phyloP scores from a whole-genome alignment of 2,113 vertebrate species.

The Podarcis muralis region DNA sequence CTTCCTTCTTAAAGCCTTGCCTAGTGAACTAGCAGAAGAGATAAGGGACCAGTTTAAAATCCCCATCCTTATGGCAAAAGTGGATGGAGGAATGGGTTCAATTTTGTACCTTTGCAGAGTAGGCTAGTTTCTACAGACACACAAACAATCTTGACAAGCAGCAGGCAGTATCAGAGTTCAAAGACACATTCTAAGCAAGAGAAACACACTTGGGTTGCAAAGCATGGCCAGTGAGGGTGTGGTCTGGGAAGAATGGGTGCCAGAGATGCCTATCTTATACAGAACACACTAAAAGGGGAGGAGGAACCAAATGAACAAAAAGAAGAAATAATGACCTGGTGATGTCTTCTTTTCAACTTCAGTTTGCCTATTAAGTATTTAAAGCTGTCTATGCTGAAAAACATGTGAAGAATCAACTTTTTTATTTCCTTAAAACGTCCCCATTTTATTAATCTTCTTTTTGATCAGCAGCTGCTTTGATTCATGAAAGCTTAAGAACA shows the following conservation, averaged over 20 bases:
- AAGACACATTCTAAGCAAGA: too few relatives aligned
- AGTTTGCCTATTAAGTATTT: slow-evolving; percentile 50
- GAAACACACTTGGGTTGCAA: too few relatives aligned
- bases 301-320: background rate
- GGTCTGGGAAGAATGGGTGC: too few relatives aligned
- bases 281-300: background rate
- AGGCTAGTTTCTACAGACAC: too few relatives aligned
- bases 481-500: slow-evolving; percentile 59
- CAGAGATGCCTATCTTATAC: background rate
- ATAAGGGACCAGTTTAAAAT: background rate
- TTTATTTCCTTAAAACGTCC: slow-evolving; percentile 45
- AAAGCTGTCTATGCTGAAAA: slow-evolving; percentile 42
- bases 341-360: slow-evolving; percentile 46
- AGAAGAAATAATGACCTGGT: background rate
- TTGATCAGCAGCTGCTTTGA: slow-evolving; percentile 35
- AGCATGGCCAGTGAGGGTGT: too few relatives aligned
- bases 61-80: too few relatives aligned
- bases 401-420: slow-evolving; percentile 51
- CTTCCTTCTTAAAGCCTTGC: background rate
- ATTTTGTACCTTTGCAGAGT: too few relatives aligned
- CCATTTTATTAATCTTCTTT: slow-evolving; percentile 61
- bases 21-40: background rate
- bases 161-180: too few relatives aligned
- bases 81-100: too few relatives aligned
- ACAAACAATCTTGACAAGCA: too few relatives aligned